A percentile compares a stretch with the other conserved stretches of the same genome.
Conservation (phyloP, 2,797 vertebrate species). For the Hoplostethus atlanticus region DNA sequence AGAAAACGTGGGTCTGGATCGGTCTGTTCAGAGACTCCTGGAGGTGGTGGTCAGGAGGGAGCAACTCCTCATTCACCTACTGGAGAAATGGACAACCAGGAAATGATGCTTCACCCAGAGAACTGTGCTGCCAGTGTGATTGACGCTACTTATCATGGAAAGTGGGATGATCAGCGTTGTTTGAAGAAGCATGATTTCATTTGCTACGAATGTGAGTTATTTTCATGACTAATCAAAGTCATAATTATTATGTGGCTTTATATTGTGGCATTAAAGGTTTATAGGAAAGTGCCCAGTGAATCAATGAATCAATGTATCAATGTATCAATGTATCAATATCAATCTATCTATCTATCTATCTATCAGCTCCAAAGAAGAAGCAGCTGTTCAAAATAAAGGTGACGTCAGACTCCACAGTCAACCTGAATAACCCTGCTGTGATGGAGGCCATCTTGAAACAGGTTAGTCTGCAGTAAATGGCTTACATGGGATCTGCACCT, state of each 20-base stretch:
- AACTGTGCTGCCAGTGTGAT: slow-evolving; percentile 20
- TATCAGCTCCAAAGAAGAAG: too few relatives aligned
- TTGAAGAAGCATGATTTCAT: background rate
- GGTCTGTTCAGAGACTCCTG: slow-evolving; percentile 24
- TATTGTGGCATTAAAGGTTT: too few relatives aligned
- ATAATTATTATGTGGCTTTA: too few relatives aligned
- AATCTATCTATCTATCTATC: background rate
- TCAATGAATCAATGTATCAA: too few relatives aligned
- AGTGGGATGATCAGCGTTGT: background rate
- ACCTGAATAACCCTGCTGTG: too few relatives aligned
- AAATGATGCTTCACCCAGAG: too few relatives aligned
- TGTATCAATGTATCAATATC: background rate
- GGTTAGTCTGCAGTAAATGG: too few relatives aligned
- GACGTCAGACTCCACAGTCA: too few relatives aligned
- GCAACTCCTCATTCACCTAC: slow-evolving; percentile 1
- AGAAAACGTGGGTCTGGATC: background rate
- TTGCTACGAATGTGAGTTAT: slow-evolving; percentile 34
- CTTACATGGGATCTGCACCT: too few relatives aligned
- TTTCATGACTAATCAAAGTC: background rate
- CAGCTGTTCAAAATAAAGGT: too few relatives aligned
- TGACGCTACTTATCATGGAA: background rate
- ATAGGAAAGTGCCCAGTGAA: too few relatives aligned
- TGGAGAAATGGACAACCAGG: slow-evolving; percentile 7
- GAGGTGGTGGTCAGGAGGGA: background rate
- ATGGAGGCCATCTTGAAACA: too few relatives aligned